A percentile compares a stretch with the other conserved stretches of the same genome.
phyloP scores from a whole-genome alignment of 2,113 vertebrate genomes.

The Heloderma charlesbogerti region DNA sequence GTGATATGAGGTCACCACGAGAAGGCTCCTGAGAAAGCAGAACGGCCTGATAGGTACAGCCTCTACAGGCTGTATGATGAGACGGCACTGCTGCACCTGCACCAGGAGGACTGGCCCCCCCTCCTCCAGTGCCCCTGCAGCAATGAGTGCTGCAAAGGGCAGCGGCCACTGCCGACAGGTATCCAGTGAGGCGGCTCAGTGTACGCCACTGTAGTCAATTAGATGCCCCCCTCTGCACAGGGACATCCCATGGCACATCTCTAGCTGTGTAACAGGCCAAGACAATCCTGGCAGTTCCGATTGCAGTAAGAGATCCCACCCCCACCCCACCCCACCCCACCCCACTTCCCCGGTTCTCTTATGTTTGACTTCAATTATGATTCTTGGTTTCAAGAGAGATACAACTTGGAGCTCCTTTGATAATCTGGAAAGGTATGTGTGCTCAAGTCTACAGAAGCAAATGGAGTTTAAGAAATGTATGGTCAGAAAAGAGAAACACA shows the following conservation, averaged over 20 bases:
- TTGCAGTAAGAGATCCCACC: background rate
- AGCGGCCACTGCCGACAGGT: background rate
- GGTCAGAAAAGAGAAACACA: background rate
- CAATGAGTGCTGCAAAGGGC: background rate
- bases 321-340: too few relatives aligned
- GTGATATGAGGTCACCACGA: background rate
- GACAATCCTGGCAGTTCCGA: background rate
- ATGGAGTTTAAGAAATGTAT: background rate
- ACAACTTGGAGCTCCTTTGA: background rate
- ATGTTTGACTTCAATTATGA: background rate
- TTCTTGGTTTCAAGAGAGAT: background rate
- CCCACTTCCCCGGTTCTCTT: too few relatives aligned
- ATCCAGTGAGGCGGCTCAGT: background rate
- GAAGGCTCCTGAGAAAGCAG: background rate
- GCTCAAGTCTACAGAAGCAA: background rate
- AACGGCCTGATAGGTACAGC: background rate
- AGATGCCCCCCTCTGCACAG: background rate
- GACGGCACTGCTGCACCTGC: background rate
- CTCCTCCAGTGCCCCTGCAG: background rate
- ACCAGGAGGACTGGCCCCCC: background rate
- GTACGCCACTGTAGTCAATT: background rate
- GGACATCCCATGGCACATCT: background rate
- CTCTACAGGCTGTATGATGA: background rate
- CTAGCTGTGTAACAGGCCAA: background rate
- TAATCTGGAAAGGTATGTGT: background rate